Base-by-base conservation (phyloP, 2,113 vertebrate genomes). In the Varanus komodoensis region DNA sequence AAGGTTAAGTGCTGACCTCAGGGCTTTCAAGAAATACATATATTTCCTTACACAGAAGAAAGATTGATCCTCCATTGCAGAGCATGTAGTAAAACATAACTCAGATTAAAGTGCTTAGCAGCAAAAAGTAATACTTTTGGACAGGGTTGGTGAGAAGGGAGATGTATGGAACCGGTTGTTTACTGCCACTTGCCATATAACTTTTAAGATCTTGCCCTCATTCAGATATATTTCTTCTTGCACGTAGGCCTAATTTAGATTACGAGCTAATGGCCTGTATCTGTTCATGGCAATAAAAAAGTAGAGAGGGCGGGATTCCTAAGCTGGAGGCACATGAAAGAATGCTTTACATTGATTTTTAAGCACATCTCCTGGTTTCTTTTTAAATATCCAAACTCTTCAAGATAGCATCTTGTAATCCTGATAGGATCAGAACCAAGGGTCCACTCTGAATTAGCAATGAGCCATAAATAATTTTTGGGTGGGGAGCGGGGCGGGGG, bases 391-490 rank as follows among this genome's bases (percentile, higher is more conserved):
- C 64, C 50, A n/a, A 61, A 82, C 68, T 34, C 23, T 68, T 94
- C 95, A 91, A 94, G 94, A 94, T 73, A 75, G 91, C 94, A 96
- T 87, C 95, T 38, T 83, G 77, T 87, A 91, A 90, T 71, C 90
- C 89, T 82, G 93, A 92, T 86, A 89, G 87, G 81, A 91, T 91
- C 1, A 1, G 44, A 61, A 11, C 86, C 91, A 83, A 83, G 80
- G 87, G 88, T 92, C 91, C 85, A 89, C n/a, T 2, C 50, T 89
- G 89, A 95, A 96, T 95, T 94, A 92, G 91, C 92, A 82, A 93
- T 90, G 89, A 95, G 93, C 89, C 93, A 94, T 93, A 95, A 94
- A 95, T 77, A 87, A 34, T 93, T 68, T 87, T 88, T 95, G 91
- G 92, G 93, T 25, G 67, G n/a, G 11, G n/a, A 9, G 6, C 6